A percentile compares a stretch with the other conserved stretches of the same genome.
Conservation (phyloP, 2,797 vertebrate genomes). For the Lophotriccus pileatus region DNA sequence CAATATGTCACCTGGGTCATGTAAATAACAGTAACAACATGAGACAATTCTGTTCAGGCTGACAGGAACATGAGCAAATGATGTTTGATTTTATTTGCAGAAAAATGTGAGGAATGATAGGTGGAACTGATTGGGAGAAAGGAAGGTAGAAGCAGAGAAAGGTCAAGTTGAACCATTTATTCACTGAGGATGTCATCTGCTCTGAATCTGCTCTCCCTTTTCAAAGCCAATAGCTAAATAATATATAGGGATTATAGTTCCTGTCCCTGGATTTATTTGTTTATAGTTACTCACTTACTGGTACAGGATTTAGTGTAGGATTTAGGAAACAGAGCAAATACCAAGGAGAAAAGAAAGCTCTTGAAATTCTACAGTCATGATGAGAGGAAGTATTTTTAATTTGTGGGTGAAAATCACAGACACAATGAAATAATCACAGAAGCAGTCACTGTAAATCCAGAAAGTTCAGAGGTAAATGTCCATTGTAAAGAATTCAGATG, state of each 20-base stretch:
- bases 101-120: neutral
- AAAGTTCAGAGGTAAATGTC: neutral
- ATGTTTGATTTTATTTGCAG: neutral
- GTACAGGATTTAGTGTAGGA: neutral
- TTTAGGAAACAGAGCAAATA: constrained; percentile 21
- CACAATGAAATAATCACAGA: neutral
- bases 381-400: neutral
- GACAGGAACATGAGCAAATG: neutral
- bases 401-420: neutral
- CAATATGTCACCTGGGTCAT: neutral
- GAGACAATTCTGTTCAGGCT: neutral
- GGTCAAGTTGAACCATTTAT: neutral
- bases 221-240: constrained; percentile 12
- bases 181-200: neutral
- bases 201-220: neutral
- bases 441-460: neutral
- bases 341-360: neutral
- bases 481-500: neutral
- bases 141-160: neutral
- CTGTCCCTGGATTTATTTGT: neutral
- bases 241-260: neutral
- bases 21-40: neutral
- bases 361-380: neutral
- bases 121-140: neutral
- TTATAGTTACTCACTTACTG: neutral